Percentiles rank a stretch among this genome's conserved stretches.
These are phyloP conservation scores for Rhadina sibilatrix DNA, from an alignment of 2,113 vertebrate species.

Conservation along the genomic window DNA sequence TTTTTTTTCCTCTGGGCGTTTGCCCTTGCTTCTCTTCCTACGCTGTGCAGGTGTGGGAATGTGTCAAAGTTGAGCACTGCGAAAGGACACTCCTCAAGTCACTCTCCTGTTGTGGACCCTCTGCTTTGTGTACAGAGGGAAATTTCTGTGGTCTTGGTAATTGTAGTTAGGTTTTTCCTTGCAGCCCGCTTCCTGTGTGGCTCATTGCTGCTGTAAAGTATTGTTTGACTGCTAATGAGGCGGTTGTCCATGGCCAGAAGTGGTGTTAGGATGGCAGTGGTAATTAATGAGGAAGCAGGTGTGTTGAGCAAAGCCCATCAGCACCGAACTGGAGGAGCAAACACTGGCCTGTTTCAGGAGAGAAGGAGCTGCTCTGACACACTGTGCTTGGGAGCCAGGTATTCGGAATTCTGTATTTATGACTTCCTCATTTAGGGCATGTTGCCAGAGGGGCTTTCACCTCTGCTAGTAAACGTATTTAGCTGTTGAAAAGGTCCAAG, in stretches of 20 bases:
- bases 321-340: not conserved
- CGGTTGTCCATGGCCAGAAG: not conserved
- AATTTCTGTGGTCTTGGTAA: not conserved
- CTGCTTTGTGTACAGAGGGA: not conserved
- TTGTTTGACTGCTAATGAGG: not conserved
- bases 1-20: not conserved
- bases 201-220: not conserved
- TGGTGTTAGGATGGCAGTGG: not conserved
- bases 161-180: not conserved
- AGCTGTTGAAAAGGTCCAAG: constrained; percentile 46
- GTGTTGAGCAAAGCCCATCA: not conserved
- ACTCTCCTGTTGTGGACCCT: not conserved
- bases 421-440: constrained; percentile 22
- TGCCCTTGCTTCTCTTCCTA: not conserved
- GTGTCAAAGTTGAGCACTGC: not conserved
- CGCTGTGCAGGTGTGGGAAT: not conserved
- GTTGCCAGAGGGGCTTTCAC: constrained; percentile 52
- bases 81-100: not conserved
- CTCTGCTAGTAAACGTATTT: constrained; percentile 24
- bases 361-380: not conserved
- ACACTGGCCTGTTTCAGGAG: not conserved
- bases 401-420: constrained; percentile 25
- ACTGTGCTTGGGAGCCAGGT: not conserved
- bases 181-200: not conserved
- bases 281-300: constrained; percentile 26